Percentiles rank a stretch among this genome's conserved stretches.
phyloP scores from a whole-genome alignment of 2,888 invertebrate genomes.

The Steromphala cineraria region DNA sequence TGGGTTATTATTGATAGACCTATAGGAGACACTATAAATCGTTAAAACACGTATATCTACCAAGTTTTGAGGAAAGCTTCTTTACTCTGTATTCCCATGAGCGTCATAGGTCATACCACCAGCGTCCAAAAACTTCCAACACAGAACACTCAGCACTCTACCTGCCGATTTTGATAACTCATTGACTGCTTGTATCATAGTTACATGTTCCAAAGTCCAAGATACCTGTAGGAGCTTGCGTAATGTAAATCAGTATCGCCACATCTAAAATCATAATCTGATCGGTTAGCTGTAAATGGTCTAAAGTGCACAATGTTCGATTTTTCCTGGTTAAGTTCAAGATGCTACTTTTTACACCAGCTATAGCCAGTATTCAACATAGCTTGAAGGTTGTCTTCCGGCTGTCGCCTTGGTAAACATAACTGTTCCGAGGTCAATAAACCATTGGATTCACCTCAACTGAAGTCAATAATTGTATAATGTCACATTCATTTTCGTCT shows the following conservation, averaged over 20 bases:
- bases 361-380: background rate
- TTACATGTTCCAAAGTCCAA: background rate
- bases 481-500: no score
- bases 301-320: background rate
- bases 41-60: no score
- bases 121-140: background rate
- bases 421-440: no score
- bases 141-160: background rate
- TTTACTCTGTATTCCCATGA: no score
- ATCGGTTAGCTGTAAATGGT: background rate
- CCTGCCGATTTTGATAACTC: background rate
- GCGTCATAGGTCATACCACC: background rate
- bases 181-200: background rate
- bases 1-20: no score
- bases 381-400: background rate
- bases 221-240: background rate
- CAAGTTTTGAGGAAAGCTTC: no score
- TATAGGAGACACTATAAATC: no score
- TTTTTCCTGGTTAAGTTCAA: background rate
- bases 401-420: no score
- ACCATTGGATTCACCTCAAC: no score
- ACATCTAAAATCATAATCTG: background rate
- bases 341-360: background rate
- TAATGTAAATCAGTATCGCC: background rate
- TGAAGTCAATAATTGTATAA: no score